Percentiles rank a stretch among this genome's conserved stretches.
Conservation (phyloP, 2,113 vertebrate species). For the Ranitomeya variabilis region DNA sequence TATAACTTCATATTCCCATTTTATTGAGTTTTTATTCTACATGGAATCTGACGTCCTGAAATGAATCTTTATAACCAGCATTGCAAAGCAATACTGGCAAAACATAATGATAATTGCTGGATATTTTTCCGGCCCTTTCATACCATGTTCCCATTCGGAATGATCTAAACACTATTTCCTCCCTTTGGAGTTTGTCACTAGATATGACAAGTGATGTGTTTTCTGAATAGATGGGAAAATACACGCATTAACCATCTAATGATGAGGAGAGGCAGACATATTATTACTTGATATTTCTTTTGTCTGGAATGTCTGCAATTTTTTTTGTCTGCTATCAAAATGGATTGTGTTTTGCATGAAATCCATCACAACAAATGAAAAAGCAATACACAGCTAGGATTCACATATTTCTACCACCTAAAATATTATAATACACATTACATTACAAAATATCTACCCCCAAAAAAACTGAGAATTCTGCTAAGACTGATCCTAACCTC, state of each 20-base stretch:
- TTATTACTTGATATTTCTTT: constrained; percentile 41
- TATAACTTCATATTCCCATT: not conserved
- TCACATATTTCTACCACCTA: not conserved
- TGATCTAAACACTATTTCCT: constrained; percentile 20
- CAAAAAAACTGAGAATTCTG: too few relatives aligned
- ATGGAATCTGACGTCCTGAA: not conserved
- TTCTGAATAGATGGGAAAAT: constrained; percentile 2
- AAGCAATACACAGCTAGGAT: not conserved
- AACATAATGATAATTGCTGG: not conserved
- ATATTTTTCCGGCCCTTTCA: not conserved
- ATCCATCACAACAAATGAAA: constrained; percentile 12
- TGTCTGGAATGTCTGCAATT: constrained; percentile 9
- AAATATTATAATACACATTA: not conserved
- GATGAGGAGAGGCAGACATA: constrained; percentile 23
- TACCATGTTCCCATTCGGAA: not conserved
- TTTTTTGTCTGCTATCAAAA: constrained; percentile 36
- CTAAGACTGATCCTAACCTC: too few relatives aligned
- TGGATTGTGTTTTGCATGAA: constrained; percentile 27
- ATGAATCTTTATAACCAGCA: not conserved
- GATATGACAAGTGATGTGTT: constrained; percentile 30
- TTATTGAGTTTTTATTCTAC: not conserved
- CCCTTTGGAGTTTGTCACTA: not conserved
- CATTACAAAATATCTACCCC: too few relatives aligned
- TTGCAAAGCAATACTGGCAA: not conserved
- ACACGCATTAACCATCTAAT: not conserved